Conservation (phyloP, 30 jellyfish, hydroid and myxozoan genomes). For the Chrysaora quinquecirrha region DNA sequence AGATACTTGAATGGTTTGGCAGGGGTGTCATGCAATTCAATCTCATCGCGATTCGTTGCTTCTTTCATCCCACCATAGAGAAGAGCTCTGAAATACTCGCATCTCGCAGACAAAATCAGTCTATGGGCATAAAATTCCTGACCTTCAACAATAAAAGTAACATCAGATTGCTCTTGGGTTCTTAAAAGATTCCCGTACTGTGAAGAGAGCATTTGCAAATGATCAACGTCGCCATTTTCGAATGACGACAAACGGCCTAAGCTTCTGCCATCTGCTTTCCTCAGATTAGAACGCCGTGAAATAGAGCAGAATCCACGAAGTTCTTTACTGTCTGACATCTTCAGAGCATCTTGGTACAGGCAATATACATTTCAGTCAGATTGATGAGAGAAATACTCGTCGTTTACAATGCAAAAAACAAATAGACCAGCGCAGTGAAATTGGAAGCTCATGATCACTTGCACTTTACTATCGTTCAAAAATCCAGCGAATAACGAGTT, state of each 20-base stretch:
- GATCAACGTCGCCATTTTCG: slow-evolving; percentile 76
- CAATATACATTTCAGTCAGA: no score
- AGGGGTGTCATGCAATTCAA: slow-evolving; percentile 80
- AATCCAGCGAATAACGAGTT: no score
- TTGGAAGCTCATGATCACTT: no score
- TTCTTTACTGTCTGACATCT: background rate
- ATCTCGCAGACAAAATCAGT: slow-evolving; percentile 81
- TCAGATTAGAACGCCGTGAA: background rate
- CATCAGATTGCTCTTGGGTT: slow-evolving; percentile 85
- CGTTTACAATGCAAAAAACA: no score
- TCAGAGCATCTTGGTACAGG: no score
- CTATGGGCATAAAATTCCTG: slow-evolving; percentile 76
- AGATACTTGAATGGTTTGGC: slow-evolving; percentile 63
- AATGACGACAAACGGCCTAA: background rate
- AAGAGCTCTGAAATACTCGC: slow-evolving; percentile 95
- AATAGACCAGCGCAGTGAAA: no score
- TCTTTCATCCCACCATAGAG: slow-evolving; percentile 94
- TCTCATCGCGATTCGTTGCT: slow-evolving; percentile 66
- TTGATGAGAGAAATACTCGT: no score
- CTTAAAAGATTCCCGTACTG: slow-evolving; percentile 74
- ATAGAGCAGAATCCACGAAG: background rate
- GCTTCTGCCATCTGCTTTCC: background rate
- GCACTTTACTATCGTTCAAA: no score
- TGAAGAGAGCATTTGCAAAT: slow-evolving; percentile 73
- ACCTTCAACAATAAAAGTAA: slow-evolving; percentile 81